A percentile compares a stretch with the other conserved stretches of the same genome.
Evolutionary conservation across 1,140 invertebrate species (phyloP).

Genomic region (Drosophila ogumai): DNA sequence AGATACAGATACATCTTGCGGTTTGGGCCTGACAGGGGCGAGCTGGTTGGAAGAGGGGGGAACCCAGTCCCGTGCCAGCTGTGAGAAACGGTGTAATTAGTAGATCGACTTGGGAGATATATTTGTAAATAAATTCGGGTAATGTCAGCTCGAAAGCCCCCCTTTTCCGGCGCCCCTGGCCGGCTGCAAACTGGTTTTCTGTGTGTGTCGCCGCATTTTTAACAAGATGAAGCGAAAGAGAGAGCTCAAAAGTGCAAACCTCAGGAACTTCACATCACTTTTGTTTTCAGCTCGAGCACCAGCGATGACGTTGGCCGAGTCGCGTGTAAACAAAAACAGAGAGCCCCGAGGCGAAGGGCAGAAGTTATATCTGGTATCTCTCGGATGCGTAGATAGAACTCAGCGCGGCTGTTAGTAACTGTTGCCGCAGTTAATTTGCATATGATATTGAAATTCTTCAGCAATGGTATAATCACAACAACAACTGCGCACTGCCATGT

Average conservation of each 20-base stretch:
- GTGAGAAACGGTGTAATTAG: conserved; percentile 41
- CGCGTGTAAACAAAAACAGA: conserved; percentile 56
- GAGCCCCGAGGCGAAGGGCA: conserved; percentile 3
- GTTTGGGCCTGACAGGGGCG: conserved; percentile 13
- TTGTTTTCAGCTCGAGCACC: conserved; percentile 55
- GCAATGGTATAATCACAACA: conserved; percentile 44
- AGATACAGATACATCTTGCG: conserved; percentile 21
- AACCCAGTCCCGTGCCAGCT: conserved; percentile 8
- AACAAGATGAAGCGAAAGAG: conserved; percentile 21
- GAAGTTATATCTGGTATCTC: conserved; percentile 25
- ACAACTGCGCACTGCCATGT: conserved; percentile 36
- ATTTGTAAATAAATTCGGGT: conserved; percentile 15
- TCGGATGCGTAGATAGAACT: conserved; percentile 41
- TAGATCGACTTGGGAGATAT: conserved; percentile 27
- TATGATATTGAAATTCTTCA: conserved; percentile 66
- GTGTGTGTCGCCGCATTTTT: conserved; percentile 27
- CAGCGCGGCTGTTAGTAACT: conserved; percentile 15
- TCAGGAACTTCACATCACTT: conserved; percentile 73
- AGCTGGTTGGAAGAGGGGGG: neutral
- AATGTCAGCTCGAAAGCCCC: neutral
- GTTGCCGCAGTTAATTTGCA: conserved; percentile 53
- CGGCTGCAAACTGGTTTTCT: conserved; percentile 52
- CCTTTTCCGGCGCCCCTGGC: conserved; percentile 11
- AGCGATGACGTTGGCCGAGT: conserved; percentile 55
- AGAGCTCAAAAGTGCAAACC: conserved; percentile 38